Base-by-base conservation (phyloP, 2,888 invertebrate genomes). In the Rhimphoctona megacephalus region DNA sequence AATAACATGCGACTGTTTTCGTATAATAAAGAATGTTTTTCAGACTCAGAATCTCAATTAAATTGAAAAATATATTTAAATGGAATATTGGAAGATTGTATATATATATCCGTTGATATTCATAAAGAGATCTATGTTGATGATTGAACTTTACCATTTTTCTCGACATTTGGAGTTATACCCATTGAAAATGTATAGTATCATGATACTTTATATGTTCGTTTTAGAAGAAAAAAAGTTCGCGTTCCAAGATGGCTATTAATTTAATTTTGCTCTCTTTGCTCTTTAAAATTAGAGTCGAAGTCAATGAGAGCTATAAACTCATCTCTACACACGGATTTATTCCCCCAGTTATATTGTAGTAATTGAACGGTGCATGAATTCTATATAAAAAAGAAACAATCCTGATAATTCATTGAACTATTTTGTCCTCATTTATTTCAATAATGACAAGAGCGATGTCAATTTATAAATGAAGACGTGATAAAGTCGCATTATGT, bases 401-500 rank as follows among this genome's bases (percentile, higher is more conserved):
- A 61, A 61, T 61, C 17, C 25, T 57, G 57, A 57, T 25, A 54
- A 39, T 25, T 78, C 22, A n/a, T 36, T 9, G 11, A 33, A 77
- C 25, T n/a, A 2, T 33, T 30, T 33, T 30, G 30, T 61, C 14
- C 64, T 64, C 64, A 33, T 66, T 76, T 30, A 46, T 22, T 82
- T 46, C n/a, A 8, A 70, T 22, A 6, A 25, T 11, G 49, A 19
- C 64, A 52, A 43, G 36, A 46, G 30, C 66, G 43, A 43, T 22
- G 57, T 43, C n/a, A 52, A 61, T 33, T 33, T 72, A 49, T 33
- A 30, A 19, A 66, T 66, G 52, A 30, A 64, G 49, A 30, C 49
- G 36, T 33, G 19, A 17, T 43, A 39, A 83, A 83, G 83, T 70
- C 69, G 22, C 36, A 11, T 57, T 49, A 36, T 39, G 25, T 30